phyloP scores from a whole-genome alignment of 2,888 invertebrate genomes.

The Gymnoscelis rufifasciata region DNA sequence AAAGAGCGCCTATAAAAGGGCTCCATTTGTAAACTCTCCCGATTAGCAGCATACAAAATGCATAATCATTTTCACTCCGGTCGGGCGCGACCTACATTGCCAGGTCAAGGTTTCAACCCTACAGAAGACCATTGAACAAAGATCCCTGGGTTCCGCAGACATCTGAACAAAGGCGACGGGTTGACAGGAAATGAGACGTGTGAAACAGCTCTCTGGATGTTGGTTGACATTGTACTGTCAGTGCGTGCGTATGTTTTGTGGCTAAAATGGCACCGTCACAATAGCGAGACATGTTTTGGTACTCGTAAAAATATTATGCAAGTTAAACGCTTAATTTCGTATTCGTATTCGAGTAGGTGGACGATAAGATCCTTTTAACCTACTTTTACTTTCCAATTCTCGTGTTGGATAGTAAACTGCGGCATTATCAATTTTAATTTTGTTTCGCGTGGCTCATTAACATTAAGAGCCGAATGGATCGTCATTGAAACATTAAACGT shows the following conservation, averaged over 20 bases:
- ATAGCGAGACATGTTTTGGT: constrained; percentile 22
- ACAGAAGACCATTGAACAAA: constrained; percentile 30
- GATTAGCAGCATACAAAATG: constrained; percentile 45
- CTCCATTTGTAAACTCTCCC: constrained; percentile 31
- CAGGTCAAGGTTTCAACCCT: constrained; percentile 46
- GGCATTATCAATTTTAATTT: constrained; percentile 24
- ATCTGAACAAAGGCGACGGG: constrained; percentile 35
- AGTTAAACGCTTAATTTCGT: constrained; percentile 4
- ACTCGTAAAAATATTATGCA: constrained; percentile 22
- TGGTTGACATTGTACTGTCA: constrained; percentile 34
- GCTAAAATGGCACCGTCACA: constrained; percentile 25
- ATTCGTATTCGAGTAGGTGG: background rate
- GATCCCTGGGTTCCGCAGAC: constrained; percentile 28
- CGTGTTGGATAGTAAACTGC: background rate
- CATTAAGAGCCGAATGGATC: constrained; percentile 24
- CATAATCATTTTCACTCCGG: constrained; percentile 41
- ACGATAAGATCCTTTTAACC: constrained; percentile 5
- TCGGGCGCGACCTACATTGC: constrained; percentile 42
- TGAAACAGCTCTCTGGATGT: constrained; percentile 33
- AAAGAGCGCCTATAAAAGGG: constrained; percentile 15
- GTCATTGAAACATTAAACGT: constrained; percentile 15
- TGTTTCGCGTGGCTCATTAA: constrained; percentile 24
- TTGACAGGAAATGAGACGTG: constrained; percentile 30
- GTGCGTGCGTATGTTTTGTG: constrained; percentile 30
- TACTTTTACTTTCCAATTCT: constrained; percentile 8